Base-by-base conservation (phyloP, 2,797 vertebrate genomes). In the Gallirallus australis region DNA sequence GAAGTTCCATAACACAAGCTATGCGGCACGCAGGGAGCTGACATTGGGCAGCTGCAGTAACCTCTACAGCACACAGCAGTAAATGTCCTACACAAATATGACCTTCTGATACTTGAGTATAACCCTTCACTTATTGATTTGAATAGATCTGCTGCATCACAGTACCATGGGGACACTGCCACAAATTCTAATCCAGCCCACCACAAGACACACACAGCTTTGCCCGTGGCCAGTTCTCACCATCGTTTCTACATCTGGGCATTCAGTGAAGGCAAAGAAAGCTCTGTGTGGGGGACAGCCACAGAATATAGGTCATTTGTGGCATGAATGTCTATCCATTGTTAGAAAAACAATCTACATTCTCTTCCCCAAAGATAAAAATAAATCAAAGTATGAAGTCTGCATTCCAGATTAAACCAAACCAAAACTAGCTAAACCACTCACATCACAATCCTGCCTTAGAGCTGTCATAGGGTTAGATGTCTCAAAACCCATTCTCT, bases 361-460 rank as follows among this genome's bases (percentile, higher is more conserved):
- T 96, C 95, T 88, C 57, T 90, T 94, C 10, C 39, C 52, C 54
- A 82, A 91, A 95, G 88, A 95, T 82, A 92, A 96, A 96, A 94
- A 95, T 93, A 69, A 88, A 82, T 71, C 57, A 45, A 89, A 90
- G 30, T 30, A 87, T 71, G 61, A 91, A 89, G 69, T 15, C 61
- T 65, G 54, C 85, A 64, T 60, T 63, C 14, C 82, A 89, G 83
- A 84, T 73, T 39, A 82, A 86, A 95, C 5, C 2, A 57, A 84
- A 91, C 59, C 68, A 87, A 73, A 94, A 79, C 59, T 63, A 77
- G n/a, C 64, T 86, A 79, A 95, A 86, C 47, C 59, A n/a, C 21
- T 86, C 77, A 63, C 85, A 69, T 76, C 63, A 24, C 40, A 19
- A 53, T 90, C 27, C 76, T 94, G 90, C 79, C 82, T 75, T 61